Evolutionary conservation across 2,888 invertebrate genomes (phyloP).

Genomic region (Synergus itoensis): DNA sequence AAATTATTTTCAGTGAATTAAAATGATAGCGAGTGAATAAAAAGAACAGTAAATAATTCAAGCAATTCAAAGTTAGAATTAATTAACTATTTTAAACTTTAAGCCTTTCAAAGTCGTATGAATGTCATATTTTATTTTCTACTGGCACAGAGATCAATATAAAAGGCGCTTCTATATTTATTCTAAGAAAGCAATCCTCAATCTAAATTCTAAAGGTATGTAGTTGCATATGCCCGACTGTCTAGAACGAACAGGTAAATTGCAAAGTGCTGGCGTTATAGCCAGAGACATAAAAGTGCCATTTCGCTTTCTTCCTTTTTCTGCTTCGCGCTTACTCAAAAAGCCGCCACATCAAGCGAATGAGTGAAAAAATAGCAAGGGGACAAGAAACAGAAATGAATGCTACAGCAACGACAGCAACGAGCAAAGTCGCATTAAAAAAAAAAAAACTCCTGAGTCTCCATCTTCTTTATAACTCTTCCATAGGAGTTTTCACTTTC

Average conservation of each 20-base stretch:
- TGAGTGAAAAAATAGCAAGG: constrained; percentile 39
- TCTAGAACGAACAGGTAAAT: constrained; percentile 35
- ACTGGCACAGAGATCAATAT: neutral
- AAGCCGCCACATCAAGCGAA: constrained; percentile 42
- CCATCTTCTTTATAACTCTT: constrained; percentile 19
- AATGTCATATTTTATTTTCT: neutral
- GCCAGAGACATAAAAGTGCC: constrained; percentile 62
- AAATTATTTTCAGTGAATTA: no score
- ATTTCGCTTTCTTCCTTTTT: constrained; percentile 58
- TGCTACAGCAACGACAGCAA: constrained; percentile 28
- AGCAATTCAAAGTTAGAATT: no score
- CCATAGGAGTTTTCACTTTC: neutral
- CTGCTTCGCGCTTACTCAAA: constrained; percentile 37
- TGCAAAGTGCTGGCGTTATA: constrained; percentile 55
- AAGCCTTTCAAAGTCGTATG: neutral
- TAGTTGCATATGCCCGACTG: neutral
- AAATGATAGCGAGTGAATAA: no score
- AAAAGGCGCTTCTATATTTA: constrained; percentile 8
- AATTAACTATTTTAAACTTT: no score
- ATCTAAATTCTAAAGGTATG: constrained; percentile 28
- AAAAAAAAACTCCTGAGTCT: constrained; percentile 25
- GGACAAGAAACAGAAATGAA: constrained; percentile 34
- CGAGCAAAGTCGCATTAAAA: constrained; percentile 35
- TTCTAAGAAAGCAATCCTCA: constrained; percentile 38
- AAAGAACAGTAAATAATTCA: no score